phyloP scores from a whole-genome alignment of 2,113 vertebrate genomes.

The Potamarius usumacintae region DNA sequence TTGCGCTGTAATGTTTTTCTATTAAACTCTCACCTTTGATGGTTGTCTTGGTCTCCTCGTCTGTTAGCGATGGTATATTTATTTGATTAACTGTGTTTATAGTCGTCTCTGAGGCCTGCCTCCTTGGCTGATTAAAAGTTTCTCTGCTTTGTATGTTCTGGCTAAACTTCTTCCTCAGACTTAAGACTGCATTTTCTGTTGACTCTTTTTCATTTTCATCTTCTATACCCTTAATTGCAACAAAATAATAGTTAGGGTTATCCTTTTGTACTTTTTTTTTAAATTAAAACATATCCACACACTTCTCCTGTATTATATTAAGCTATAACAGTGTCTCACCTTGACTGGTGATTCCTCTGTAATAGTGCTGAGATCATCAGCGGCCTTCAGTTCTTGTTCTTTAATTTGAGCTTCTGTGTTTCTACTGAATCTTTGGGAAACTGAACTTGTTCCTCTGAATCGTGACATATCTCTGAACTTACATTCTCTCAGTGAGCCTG shows the following conservation, averaged over 20 bases:
- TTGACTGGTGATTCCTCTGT: constrained; percentile 67
- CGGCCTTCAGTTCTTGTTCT: constrained; percentile 63
- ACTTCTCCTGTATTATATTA: background rate
- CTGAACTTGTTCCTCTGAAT: constrained; percentile 7
- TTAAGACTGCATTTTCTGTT: constrained; percentile 79
- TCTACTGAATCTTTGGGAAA: constrained; percentile 34
- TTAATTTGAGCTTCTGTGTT: constrained; percentile 24
- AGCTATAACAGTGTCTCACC: background rate
- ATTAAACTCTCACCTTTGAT: constrained; percentile 52
- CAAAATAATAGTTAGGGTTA: constrained; percentile 23
- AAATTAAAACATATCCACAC: constrained; percentile 44
- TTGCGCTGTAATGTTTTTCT: background rate
- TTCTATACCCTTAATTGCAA: constrained; percentile 62
- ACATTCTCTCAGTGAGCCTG: constrained; percentile 41
- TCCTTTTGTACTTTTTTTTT: constrained; percentile 1
- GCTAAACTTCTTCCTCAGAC: constrained; percentile 87
- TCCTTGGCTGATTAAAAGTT: constrained; percentile 31
- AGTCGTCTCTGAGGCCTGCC: constrained; percentile 3
- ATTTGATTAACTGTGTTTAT: constrained; percentile 28
- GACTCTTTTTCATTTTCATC: constrained; percentile 49
- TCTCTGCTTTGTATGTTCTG: constrained; percentile 78
- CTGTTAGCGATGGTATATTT: constrained; percentile 55
- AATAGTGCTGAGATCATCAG: constrained; percentile 73
- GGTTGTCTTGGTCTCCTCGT: constrained; percentile 63
- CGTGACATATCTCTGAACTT: constrained; percentile 13